Percentiles rank a stretch among this genome's conserved stretches.
These are phyloP conservation scores for Varanus komodoensis DNA, from an alignment of 2,113 vertebrate genomes.

Conservation along the genomic window DNA sequence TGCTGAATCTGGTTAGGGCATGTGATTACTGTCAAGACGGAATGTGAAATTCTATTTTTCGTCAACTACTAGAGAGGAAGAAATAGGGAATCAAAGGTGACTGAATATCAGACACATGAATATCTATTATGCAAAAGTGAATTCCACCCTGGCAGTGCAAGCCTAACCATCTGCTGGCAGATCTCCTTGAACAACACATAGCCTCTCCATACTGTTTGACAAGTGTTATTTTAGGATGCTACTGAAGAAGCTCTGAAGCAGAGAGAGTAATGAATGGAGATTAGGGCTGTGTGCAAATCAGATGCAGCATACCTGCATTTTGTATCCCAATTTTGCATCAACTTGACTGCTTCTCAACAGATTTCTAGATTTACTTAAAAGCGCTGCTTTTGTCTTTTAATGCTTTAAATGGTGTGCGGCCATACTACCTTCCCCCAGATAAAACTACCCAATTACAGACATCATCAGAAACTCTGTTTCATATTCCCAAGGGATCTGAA, in stretches of 20 bases:
- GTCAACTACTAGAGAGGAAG: background rate
- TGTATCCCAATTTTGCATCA: background rate
- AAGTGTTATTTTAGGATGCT: background rate
- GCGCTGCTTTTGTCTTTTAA: background rate
- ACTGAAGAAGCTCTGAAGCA: background rate
- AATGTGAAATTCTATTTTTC: background rate
- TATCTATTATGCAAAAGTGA: background rate
- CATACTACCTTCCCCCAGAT: background rate
- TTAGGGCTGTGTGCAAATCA: background rate
- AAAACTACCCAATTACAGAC: background rate
- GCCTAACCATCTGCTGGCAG: background rate
- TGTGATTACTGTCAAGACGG: background rate
- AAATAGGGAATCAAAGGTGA: background rate
- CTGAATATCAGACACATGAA: background rate
- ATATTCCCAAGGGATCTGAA: background rate
- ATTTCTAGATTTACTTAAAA: background rate
- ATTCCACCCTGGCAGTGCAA: background rate
- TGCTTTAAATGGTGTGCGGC: background rate
- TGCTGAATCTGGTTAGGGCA: background rate
- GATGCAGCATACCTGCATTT: background rate
- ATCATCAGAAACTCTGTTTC: background rate
- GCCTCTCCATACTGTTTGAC: background rate
- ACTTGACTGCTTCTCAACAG: no score
- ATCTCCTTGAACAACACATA: background rate
- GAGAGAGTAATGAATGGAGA: conserved; percentile 21